Evolutionary conservation across 2,888 invertebrate species (phyloP).

Genomic region (Tipula lateralis): DNA sequence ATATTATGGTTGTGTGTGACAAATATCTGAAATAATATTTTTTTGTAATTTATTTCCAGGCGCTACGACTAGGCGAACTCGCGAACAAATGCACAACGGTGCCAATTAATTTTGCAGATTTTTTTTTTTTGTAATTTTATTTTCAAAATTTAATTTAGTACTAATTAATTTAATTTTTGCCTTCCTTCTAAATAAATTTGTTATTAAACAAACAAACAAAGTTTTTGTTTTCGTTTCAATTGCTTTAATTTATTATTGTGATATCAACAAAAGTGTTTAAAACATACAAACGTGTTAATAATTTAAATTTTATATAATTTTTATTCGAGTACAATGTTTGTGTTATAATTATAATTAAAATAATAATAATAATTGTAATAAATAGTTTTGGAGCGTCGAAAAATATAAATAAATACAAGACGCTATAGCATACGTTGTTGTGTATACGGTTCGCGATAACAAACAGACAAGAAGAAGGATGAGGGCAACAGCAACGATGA

Average conservation of each 20-base stretch:
- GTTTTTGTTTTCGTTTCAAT: neutral
- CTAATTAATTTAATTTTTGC: neutral
- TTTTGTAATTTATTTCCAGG: neutral
- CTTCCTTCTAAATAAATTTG: neutral
- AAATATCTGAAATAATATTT: neutral
- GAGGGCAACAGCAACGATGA: neutral
- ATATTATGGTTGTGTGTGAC: neutral
- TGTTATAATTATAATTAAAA: neutral
- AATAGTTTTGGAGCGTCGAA: neutral
- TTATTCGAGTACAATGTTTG: neutral
- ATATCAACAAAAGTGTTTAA: constrained; percentile 1
- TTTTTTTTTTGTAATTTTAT: neutral
- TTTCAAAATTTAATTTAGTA: neutral
- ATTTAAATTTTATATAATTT: too few relatives aligned
- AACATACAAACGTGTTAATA: neutral
- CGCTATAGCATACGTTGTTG: neutral
- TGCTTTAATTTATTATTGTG: neutral
- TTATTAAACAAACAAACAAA: neutral
- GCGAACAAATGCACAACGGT: neutral
- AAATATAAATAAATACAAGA: neutral
- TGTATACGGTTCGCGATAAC: neutral
- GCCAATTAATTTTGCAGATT: neutral
- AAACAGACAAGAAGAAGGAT: neutral
- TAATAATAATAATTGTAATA: neutral
- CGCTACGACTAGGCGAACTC: neutral